Base-by-base conservation (phyloP, 1,140 invertebrate species). In the Zophobas morio region DNA sequence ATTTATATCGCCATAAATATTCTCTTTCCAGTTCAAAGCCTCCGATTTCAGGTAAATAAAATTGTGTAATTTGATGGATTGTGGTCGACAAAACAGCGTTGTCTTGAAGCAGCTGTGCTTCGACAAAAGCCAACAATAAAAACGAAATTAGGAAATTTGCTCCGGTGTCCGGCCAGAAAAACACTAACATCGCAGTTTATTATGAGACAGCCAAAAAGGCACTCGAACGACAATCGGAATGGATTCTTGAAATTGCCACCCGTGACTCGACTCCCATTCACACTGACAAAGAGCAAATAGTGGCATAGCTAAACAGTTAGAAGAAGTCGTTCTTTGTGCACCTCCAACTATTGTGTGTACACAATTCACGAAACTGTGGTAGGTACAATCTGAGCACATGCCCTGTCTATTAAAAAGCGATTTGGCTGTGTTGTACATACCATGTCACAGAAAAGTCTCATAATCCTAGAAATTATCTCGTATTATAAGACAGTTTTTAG, bases 111-210 rank as follows among this genome's bases (percentile, higher is more conserved):
- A 63, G 34, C 34, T 63, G 34, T 63, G 4, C 36, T 5, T 37
- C 8, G 20, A 47, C 36, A 36, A 53, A 6, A 37, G 74, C 57
- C 54, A 80, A 81, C 79, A 81, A 81, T 81, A 81, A 81, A 79
- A 81, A 79, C 76, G 60, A 80, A 79, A 79, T 81, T 81, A 76
- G 57, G 35, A 81, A 81, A 81, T 81, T 81, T 81, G 80, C 79
- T 80, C 60, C 80, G 79, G 74, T 77, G 79, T 70, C 70, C 75
- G 56, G n/a, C 35, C 71, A 70, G 70, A 70, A 79, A 81, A 80
- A 81, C 74, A 75, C 40, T 75, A 57, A 37, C 54, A 70, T 78
- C 40, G 57, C 5, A 70, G 34, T 57, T 72, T 71, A 78, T 76
- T 76, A 76, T 76, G 53, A 32, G 35, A 63, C 39, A 60, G 40